Percentiles rank a stretch among this genome's conserved stretches.
Evolutionary conservation across 1,140 invertebrate genomes (phyloP).

Genomic region (Streblospio benedicti): DNA sequence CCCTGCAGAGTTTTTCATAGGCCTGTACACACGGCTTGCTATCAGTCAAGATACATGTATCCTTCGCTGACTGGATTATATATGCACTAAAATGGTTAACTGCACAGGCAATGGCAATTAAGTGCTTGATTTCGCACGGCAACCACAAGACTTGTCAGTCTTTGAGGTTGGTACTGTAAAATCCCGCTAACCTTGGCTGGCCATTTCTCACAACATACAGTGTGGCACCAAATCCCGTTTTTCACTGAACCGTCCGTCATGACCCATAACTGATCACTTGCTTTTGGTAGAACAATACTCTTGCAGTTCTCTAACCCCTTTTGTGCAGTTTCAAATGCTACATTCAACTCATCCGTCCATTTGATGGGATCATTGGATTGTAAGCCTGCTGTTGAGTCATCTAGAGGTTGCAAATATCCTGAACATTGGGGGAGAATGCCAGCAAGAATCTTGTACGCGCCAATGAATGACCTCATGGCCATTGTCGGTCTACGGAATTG

Average conservation of each 20-base stretch:
- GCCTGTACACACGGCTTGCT: conserved; percentile 26
- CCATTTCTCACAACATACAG: conserved; percentile 15
- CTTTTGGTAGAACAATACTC: background rate
- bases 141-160: conserved; percentile 20
- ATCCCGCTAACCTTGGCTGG: conserved; percentile 12
- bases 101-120: conserved; percentile 19
- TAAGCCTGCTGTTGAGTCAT: too few species aligned
- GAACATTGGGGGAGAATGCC: too few species aligned
- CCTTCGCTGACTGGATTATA: conserved; percentile 18
- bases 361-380: conserved; percentile 18
- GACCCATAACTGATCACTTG: background rate
- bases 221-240: conserved; percentile 17
- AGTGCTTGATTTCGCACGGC: conserved; percentile 23
- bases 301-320: too few species aligned
- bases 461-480: too few species aligned
- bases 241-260: conserved; percentile 18
- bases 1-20: conserved; percentile 21
- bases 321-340: conserved; percentile 1
- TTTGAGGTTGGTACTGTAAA: conserved; percentile 19
- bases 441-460: too few species aligned
- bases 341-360: conserved; percentile 17
- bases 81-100: conserved; percentile 22
- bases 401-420: too few species aligned
- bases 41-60: conserved; percentile 18
- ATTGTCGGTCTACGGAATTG: too few species aligned